Percentiles rank a stretch among this genome's conserved stretches.
Conservation (phyloP, 1,140 invertebrate species). For the Macrosteles quadrilineatus region DNA sequence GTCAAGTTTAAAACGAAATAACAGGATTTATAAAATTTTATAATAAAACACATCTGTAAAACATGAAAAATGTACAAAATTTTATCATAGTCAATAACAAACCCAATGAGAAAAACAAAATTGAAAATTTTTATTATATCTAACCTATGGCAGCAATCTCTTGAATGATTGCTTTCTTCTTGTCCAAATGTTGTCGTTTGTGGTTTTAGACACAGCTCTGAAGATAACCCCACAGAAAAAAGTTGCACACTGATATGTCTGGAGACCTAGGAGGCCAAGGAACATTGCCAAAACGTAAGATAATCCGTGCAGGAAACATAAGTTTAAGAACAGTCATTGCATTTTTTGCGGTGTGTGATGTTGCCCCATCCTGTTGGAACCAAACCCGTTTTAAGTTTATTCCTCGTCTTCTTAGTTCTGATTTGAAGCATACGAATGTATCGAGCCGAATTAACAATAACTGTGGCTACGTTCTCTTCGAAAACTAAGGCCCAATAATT, state of each 20-base stretch:
- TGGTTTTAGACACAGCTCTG: conserved; percentile 41
- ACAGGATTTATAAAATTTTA: no score
- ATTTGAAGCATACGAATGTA: conserved; percentile 38
- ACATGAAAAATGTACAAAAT: no score
- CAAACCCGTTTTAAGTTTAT: conserved; percentile 29
- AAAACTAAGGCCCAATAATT: conserved; percentile 42
- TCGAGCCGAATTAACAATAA: conserved; percentile 39
- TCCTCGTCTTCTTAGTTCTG: conserved; percentile 25
- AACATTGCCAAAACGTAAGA: conserved; percentile 39
- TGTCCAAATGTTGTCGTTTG: conserved; percentile 39
- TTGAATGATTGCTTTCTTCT: conserved; percentile 42
- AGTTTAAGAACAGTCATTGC: conserved; percentile 39
- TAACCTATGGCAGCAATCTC: conserved; percentile 34
- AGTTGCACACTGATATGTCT: conserved; percentile 45
- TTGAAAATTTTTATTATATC: no score
- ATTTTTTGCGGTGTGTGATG: conserved; percentile 41
- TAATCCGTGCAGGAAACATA: conserved; percentile 40
- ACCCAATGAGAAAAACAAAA: no score
- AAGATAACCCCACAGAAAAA: conserved; percentile 44
- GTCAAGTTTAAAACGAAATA: no score
- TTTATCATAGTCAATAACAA: no score
- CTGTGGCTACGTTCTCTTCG: conserved; percentile 37
- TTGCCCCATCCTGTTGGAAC: conserved; percentile 42
- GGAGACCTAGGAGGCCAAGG: conserved; percentile 39
- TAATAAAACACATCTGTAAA: no score